These are phyloP conservation scores for Bothrops jararaca DNA, from an alignment of 2,113 vertebrate species.

Conservation along the genomic window DNA sequence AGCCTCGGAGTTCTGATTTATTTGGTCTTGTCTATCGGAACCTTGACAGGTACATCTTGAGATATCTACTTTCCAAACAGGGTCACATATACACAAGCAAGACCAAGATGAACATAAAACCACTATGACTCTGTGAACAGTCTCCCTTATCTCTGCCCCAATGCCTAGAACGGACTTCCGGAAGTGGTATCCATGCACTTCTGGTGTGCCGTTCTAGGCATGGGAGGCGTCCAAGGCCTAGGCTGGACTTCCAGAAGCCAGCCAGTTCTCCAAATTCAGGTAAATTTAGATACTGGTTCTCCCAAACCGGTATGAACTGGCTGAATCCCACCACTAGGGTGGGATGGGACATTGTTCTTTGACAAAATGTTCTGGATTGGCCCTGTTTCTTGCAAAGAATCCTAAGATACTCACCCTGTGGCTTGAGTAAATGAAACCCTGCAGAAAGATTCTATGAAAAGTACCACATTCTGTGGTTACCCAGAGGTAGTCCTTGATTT, in stretches of 20 bases:
- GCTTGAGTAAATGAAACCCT: background rate
- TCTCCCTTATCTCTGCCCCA: background rate
- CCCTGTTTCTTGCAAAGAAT: background rate
- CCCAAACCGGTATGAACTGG: too few species aligned
- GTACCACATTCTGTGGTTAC: background rate
- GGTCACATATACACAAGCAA: background rate
- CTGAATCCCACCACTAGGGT: too few species aligned
- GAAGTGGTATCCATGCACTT: too few species aligned
- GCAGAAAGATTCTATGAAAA: background rate
- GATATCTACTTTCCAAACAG: background rate
- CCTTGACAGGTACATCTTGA: background rate
- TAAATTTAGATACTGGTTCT: too few species aligned
- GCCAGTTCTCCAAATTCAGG: too few species aligned
- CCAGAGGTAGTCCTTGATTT: too few species aligned
- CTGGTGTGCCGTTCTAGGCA: too few species aligned
- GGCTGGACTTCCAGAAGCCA: too few species aligned
- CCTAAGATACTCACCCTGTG: background rate
- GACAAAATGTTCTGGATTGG: background rate
- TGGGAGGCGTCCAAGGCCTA: too few species aligned
- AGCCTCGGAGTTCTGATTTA: too few species aligned
- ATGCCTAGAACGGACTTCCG: too few species aligned
- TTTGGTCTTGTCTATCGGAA: too few species aligned
- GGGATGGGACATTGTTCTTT: background rate
- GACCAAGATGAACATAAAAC: background rate
- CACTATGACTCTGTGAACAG: background rate